These are phyloP conservation scores for Camponotus pennsylvanicus DNA, from an alignment of 1,140 invertebrate genomes.

Conservation along the genomic window DNA sequence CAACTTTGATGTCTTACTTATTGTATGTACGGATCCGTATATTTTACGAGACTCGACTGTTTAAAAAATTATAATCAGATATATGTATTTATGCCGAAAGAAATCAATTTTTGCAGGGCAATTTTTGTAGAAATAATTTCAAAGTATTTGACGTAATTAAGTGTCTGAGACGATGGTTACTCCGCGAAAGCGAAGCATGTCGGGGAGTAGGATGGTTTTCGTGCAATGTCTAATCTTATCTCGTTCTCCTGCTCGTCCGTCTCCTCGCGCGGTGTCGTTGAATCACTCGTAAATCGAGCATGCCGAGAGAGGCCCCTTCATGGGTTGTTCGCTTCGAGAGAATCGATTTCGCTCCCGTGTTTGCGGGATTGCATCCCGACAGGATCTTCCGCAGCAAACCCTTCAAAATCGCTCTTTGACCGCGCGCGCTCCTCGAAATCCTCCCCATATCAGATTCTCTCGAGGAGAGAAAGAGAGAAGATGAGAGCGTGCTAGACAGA, in stretches of 20 bases:
- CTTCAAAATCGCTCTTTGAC: conserved; percentile 72
- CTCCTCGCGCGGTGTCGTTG: conserved; percentile 71
- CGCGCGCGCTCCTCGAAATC: conserved; percentile 62
- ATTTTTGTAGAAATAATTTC: background rate
- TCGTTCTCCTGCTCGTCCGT: conserved; percentile 73
- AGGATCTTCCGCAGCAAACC: conserved; percentile 64
- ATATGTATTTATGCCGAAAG: background rate
- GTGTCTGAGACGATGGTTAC: background rate
- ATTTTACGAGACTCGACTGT: background rate
- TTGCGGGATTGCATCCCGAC: conserved; percentile 60
- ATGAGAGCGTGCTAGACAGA: conserved; percentile 30
- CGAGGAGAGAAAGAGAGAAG: conserved; percentile 18
- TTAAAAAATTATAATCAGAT: background rate
- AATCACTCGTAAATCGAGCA: conserved; percentile 77
- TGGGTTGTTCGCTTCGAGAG: conserved; percentile 65
- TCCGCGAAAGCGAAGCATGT: conserved; percentile 45
- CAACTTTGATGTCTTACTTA: background rate
- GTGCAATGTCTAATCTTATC: conserved; percentile 73
- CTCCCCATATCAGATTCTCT: conserved; percentile 66
- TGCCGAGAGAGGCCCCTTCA: conserved; percentile 61
- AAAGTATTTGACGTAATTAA: conserved; percentile 2
- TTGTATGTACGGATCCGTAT: background rate
- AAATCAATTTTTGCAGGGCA: background rate
- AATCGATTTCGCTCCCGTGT: conserved; percentile 71
- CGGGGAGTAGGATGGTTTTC: conserved; percentile 48